Conservation (phyloP, 2,113 vertebrate species). For the Eolophus roseicapilla region DNA sequence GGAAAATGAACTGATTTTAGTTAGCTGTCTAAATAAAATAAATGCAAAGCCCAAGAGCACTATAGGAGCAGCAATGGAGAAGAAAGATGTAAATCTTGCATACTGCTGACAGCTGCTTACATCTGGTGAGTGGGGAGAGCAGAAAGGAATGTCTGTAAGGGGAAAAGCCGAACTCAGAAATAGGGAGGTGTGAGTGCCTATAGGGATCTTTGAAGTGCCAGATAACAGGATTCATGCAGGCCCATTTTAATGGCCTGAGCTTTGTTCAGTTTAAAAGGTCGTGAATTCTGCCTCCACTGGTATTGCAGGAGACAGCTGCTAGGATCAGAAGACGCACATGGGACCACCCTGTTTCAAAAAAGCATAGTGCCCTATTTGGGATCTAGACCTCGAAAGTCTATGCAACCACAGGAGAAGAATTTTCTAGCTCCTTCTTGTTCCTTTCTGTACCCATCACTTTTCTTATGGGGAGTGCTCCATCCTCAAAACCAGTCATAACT, state of each 20-base stretch:
- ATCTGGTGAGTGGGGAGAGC: neutral
- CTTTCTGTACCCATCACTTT: neutral
- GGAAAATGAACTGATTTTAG: neutral
- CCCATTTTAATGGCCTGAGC: neutral
- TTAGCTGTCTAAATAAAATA: neutral
- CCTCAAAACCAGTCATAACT: neutral
- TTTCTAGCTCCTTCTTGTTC: neutral
- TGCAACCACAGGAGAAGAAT: neutral
- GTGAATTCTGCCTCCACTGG: neutral
- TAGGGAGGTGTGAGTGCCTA: neutral
- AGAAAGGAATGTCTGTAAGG: neutral
- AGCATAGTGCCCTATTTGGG: accelerated
- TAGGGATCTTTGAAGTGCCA: neutral
- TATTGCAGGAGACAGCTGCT: neutral
- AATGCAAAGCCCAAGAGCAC: neutral
- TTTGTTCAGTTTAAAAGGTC: neutral
- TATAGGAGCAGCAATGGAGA: neutral
- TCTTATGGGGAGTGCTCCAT: neutral
- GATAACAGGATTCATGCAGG: neutral
- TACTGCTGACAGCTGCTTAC: neutral
- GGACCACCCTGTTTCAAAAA: neutral
- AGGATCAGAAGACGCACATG: neutral
- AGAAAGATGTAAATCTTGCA: neutral
- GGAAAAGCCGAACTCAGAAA: neutral
- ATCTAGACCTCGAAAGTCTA: neutral